These are phyloP conservation scores for Brachionus asplanchnoidis DNA, from an alignment of 1,140 invertebrate species.

Conservation along the genomic window DNA sequence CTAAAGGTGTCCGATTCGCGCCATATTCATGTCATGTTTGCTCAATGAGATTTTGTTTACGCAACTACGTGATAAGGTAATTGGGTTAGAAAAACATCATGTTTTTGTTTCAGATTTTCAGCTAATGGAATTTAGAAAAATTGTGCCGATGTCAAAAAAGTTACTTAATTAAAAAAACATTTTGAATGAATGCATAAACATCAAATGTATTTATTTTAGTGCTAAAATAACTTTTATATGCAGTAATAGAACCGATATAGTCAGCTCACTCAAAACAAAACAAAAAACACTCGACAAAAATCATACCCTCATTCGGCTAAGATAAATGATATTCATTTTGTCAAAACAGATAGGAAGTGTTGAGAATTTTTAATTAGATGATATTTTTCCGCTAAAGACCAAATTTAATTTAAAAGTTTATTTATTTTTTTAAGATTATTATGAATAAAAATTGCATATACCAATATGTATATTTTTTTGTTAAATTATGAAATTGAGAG, in stretches of 20 bases:
- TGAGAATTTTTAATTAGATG: background rate
- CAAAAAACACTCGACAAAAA: background rate
- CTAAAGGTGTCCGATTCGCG: background rate
- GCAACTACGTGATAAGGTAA: background rate
- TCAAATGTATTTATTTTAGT: constrained; percentile 5
- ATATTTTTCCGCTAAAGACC: background rate
- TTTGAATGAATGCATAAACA: background rate
- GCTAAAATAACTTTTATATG: background rate
- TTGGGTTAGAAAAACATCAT: constrained; percentile 1
- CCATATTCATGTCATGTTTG: background rate
- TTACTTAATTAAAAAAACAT: background rate
- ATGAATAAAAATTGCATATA: too few species aligned
- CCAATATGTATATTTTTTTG: too few species aligned
- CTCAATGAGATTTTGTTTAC: background rate
- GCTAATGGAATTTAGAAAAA: background rate
- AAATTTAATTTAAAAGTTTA: background rate
- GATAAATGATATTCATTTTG: background rate
- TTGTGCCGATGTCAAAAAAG: background rate
- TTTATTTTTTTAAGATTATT: background rate
- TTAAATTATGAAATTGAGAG: too few species aligned
- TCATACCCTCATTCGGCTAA: background rate
- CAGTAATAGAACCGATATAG: background rate
- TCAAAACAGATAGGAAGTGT: background rate
- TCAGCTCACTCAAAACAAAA: background rate
- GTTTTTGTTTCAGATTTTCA: background rate